Conservation (phyloP, 1,140 invertebrate species). For the Leptinotarsa lineolata region DNA sequence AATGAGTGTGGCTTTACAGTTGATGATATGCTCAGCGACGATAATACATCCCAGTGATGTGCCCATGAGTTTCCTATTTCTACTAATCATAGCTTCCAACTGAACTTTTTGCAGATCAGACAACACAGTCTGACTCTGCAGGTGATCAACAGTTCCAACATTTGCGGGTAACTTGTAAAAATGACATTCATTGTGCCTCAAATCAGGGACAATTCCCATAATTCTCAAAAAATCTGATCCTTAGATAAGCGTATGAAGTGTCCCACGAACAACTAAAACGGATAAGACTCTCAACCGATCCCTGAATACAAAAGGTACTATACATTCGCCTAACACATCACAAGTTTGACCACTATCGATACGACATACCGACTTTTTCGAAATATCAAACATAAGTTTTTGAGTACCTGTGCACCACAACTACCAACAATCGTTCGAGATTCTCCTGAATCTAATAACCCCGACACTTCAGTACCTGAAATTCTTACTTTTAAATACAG, state of each 20-base stretch:
- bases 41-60: conserved; percentile 28
- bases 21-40: conserved; percentile 39
- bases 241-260: not conserved
- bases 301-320: not conserved
- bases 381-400: conserved; percentile 1
- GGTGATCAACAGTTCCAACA: not conserved
- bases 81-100: not conserved
- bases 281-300: conserved; percentile 11
- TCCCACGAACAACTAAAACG: not conserved
- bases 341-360: conserved; percentile 1
- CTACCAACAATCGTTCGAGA: conserved; percentile 21
- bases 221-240: conserved; percentile 14
- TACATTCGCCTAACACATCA: not conserved
- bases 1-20: conserved; percentile 32
- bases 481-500: conserved; percentile 26
- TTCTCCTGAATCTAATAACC: conserved; percentile 31
- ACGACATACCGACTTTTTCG: not conserved
- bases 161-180: not conserved
- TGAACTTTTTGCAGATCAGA: not conserved
- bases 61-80: conserved; percentile 7
- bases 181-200: not conserved
- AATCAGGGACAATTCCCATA: not conserved
- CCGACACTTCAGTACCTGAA: conserved; percentile 18
- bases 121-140: not conserved
- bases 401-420: conserved; percentile 8